These are phyloP conservation scores for Ectropis grisescens DNA, from an alignment of 1,140 invertebrate genomes.

Conservation along the genomic window DNA sequence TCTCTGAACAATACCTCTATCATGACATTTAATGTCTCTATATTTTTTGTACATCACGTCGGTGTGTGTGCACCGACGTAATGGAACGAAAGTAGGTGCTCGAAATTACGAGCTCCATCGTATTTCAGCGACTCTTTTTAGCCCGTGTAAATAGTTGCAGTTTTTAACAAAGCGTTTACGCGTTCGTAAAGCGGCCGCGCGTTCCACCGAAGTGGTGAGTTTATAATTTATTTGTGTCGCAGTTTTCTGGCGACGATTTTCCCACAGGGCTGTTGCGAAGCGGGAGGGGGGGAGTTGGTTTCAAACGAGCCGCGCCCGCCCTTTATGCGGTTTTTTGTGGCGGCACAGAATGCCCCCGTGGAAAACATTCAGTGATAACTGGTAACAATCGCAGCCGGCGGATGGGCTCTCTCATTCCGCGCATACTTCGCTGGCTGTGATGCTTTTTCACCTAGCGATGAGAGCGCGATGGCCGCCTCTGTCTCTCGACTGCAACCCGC, in stretches of 20 bases:
- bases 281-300: constrained; percentile 30
- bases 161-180: constrained; percentile 25
- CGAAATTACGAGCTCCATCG: too few species aligned
- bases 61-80: too few species aligned
- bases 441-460: constrained; percentile 59
- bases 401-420: constrained; percentile 58
- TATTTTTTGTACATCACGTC: too few species aligned
- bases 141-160: constrained; percentile 24
- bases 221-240: constrained; percentile 67
- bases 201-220: constrained; percentile 58
- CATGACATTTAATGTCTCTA: too few species aligned
- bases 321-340: constrained; percentile 68
- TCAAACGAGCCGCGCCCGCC: constrained; percentile 62
- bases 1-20: too few species aligned
- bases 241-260: constrained; percentile 69
- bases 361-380: constrained; percentile 69
- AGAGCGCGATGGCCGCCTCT: constrained; percentile 15
- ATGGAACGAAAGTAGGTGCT: too few species aligned
- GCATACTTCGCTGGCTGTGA: constrained; percentile 47
- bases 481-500: constrained; percentile 19
- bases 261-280: constrained; percentile 49
- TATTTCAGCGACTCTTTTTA: constrained; percentile 1
- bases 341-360: constrained; percentile 58
- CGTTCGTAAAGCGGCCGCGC: constrained; percentile 36
- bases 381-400: constrained; percentile 65